Base-by-base conservation (phyloP, 2,797 vertebrate genomes). In the Novumbra hubbsi region DNA sequence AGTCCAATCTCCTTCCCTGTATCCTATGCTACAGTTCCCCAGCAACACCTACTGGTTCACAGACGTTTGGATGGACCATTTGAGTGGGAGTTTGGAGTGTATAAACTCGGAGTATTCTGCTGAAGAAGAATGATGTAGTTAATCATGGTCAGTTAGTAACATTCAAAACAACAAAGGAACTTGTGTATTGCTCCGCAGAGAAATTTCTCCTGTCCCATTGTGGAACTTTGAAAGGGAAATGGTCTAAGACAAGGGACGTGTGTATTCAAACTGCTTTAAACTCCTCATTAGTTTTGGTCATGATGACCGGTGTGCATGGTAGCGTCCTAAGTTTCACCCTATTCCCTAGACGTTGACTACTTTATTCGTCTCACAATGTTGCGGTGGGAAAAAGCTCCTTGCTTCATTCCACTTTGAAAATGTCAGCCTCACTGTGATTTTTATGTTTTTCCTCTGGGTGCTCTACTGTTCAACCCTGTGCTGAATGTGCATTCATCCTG, bases 391-490 rank as follows among this genome's bases (percentile, higher is more conserved):
- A 67, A 17, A 17, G 65, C 32, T 66, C 8, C 24, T 38, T 76
- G 38, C 65, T 41, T 71, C 0, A 0, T 68, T 55, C 75, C 63
- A 41, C 73, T 76, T 52, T 7, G 11, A 57, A 77, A 14, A 34
- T 28, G 24, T 79, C 64, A 77, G 79, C 73, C 21, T 27, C 76
- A 82, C 64, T 80, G 64, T 77, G 34, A 30, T 83, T 84, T 80
- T 9, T 67, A 73, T 71, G 52, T 79, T 77, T 85, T 32, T 19
- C 28, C 16, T 79, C 73, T 76, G 67, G 72, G 82, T 0, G n/a
- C 75, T 78, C 68, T 57, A 73, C 15, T 76, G 62, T 75, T 73
- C 71, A 85, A 85, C 80, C 80, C 77, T 72, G 60, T 74, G 73
- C 72, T 14, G 17, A 1, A 28, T 16, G 28, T 28, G 16, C 8